phyloP scores from a whole-genome alignment of 2,888 invertebrate species.

The Callosobruchus maculatus region DNA sequence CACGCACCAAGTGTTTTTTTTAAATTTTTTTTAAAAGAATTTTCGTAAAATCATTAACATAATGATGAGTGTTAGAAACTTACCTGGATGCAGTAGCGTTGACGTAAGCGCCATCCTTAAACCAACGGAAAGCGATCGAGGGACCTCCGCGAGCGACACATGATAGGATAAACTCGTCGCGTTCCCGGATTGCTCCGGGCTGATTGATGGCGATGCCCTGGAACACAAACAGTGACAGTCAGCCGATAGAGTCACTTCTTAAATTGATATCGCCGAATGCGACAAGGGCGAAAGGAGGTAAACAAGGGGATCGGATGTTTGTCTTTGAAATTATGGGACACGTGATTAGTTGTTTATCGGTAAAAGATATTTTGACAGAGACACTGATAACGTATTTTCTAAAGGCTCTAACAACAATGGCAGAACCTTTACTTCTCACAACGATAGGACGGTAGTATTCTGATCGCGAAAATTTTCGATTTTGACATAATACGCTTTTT shows the following conservation, averaged over 20 bases:
- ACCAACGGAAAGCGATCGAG: constrained; percentile 73
- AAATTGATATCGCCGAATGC: background rate
- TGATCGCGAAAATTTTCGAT: no score
- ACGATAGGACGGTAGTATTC: no score
- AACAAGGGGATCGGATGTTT: background rate
- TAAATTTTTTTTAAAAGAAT: no score
- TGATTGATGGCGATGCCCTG: constrained; percentile 56
- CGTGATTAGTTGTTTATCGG: background rate
- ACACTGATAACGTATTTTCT: no score
- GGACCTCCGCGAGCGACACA: constrained; percentile 77
- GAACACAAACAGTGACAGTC: constrained; percentile 18
- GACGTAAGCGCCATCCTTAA: constrained; percentile 73
- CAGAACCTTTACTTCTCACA: no score
- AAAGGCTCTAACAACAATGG: no score
- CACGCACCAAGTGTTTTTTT: no score
- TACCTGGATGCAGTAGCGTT: constrained; percentile 74
- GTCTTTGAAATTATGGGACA: background rate
- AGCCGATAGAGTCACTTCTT: background rate
- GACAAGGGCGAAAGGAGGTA: background rate
- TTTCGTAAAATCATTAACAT: no score
- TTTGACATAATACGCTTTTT: no score
- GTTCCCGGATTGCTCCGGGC: constrained; percentile 58
- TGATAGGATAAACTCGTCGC: constrained; percentile 72
- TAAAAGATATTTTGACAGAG: no score
- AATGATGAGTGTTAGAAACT: no score